phyloP scores from a whole-genome alignment of 1,140 invertebrate genomes.

The Nephila pilipes region DNA sequence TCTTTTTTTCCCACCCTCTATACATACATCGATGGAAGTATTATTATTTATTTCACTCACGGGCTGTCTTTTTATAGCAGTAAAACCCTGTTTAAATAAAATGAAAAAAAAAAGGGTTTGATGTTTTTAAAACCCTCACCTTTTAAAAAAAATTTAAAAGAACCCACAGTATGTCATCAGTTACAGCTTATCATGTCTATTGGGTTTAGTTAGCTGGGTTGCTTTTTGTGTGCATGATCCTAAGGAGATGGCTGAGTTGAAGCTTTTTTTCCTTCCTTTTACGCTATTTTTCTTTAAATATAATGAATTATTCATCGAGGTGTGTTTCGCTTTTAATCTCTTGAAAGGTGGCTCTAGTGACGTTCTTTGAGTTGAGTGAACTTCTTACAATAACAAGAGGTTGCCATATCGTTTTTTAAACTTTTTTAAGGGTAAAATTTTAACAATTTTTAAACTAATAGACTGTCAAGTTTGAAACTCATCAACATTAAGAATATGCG shows the following conservation, averaged over 20 bases:
- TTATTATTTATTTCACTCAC: conserved; percentile 63
- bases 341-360: conserved; percentile 38
- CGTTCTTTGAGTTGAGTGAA: conserved; percentile 17
- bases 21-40: conserved; percentile 43
- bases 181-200: conserved; percentile 72
- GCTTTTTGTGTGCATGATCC: conserved; percentile 24
- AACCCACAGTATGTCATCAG: conserved; percentile 51
- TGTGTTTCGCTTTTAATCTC: conserved; percentile 68
- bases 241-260: conserved; percentile 11
- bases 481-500: too few species aligned
- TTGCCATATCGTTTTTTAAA: conserved; percentile 26
- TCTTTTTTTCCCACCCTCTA: conserved; percentile 34
- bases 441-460: not conserved
- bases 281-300: conserved; percentile 54
- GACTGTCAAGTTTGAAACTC: not conserved
- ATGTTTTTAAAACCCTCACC: conserved; percentile 41
- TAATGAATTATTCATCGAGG: conserved; percentile 74
- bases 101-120: not conserved
- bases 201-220: conserved; percentile 58
- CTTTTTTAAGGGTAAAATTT: not conserved
- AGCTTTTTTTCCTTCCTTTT: conserved; percentile 20
- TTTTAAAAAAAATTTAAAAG: conserved; percentile 52
- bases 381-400: conserved; percentile 13
- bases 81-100: conserved; percentile 24
- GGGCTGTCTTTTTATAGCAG: conserved; percentile 30